Evolutionary conservation across 2,113 vertebrate species (phyloP), one percentile per base, ranked within the genome.

Genomic region (Loxodonta africana): DNA sequence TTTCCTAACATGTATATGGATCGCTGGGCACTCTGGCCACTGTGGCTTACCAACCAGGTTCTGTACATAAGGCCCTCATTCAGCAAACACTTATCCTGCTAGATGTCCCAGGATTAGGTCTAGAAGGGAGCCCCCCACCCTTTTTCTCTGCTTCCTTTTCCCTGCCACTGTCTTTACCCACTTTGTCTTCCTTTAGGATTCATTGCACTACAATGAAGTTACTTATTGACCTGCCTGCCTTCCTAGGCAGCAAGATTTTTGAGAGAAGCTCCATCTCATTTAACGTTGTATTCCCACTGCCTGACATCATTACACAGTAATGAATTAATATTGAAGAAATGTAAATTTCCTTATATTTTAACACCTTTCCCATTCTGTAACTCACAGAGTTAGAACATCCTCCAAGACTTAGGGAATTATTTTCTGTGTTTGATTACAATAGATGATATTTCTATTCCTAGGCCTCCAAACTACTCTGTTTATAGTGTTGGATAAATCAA

Each of bases 401-500:
- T 57, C 82, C 82, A 85, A 83, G 15, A 65, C 28, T 65, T 37
- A 69, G 23, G 18, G 28, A 57, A 28, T 78, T 88, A 82, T 83
- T 85, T 85, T 62, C 51, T 91, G 30, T 62, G 11, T 94, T 93
- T 76, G 63, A 91, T 82, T 89, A 48, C 11, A 74, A 8, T 48
- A 83, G 20, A 44, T 84, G 65, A 71, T 83, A 51, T 4, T 71
- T 69, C 60, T 73, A 15, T 74, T 89, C n/a, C 82, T 91, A 51
- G 26, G 9, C 41, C 25, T 44, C 46, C 25, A 94, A 74, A n/a
- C 23, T 53, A 88, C 30, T 90, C 37, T 78, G 2, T 51, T 76
- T 73, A 25, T 77, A 94, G 88, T 88, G 41, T 46, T 87, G 33
- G 28, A n/a, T 87, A 94, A 82, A 53, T 91, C 69, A 62, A 44